Evolutionary conservation across 1,140 invertebrate species (phyloP).

Genomic region (Dryas iulia): DNA sequence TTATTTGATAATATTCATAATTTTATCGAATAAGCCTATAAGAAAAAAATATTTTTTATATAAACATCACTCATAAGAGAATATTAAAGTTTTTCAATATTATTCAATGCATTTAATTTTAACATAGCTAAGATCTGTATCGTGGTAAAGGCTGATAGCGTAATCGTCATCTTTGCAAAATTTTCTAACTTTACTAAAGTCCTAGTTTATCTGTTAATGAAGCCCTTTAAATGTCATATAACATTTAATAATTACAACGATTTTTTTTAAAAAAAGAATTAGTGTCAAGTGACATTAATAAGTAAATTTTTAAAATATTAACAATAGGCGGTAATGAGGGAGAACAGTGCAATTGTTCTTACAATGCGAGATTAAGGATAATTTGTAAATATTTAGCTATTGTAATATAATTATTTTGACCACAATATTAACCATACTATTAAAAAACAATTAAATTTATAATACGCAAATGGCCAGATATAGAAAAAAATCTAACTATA

Average conservation of each 20-base stretch:
- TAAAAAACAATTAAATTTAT: constrained; percentile 15
- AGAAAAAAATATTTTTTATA: background rate
- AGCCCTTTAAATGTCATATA: too few species aligned
- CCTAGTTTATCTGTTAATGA: too few species aligned
- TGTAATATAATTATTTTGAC: constrained; percentile 19
- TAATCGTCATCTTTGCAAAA: too few species aligned
- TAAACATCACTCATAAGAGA: too few species aligned
- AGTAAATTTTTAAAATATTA: constrained; percentile 6
- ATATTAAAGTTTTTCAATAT: too few species aligned
- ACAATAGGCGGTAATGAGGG: constrained; percentile 9
- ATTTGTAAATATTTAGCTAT: constrained; percentile 20
- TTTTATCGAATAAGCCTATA: background rate
- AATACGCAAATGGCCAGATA: background rate
- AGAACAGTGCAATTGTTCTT: background rate
- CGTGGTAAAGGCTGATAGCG: too few species aligned
- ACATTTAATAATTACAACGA: too few species aligned
- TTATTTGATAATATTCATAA: background rate
- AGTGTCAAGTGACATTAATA: background rate
- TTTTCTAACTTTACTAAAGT: background rate
- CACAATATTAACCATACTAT: constrained; percentile 14
- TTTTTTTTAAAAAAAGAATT: background rate
- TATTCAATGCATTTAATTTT: too few species aligned
- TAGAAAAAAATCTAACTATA: constrained; percentile 5
- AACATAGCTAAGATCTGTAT: too few species aligned
- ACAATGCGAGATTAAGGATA: constrained; percentile 24